Base-by-base conservation (phyloP, 1,140 invertebrate genomes). In the Lepidurus couesii region DNA sequence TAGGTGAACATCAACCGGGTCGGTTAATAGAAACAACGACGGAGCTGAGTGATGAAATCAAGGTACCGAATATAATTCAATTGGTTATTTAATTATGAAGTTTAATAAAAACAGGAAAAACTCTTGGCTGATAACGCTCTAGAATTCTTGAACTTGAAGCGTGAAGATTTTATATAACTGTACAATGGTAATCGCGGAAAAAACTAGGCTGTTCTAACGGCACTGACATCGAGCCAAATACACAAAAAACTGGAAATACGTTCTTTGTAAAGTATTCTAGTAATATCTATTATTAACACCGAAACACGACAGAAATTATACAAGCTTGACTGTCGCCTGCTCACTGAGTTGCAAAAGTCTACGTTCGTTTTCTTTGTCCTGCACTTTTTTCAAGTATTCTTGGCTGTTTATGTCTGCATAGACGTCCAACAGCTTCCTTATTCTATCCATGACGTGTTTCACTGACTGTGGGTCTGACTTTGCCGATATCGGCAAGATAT, bases 1-100 rank as follows among this genome's bases (percentile, higher is more conserved):
- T 90, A 0, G 89, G 89, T 9, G 89, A 90, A 81, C 84, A 87
- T 43, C 80, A 84, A 44, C 87, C 88, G 6, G 89, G 89, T 47
- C 84, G 85, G 77, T 80, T 89, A 24, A 86, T 90, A 21, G 85
- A 88, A 80, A 81, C 85, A 7, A 85, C 84, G 79, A 77, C 81
- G 5, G 80, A 82, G 13, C 80, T 85, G 11, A 80, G 80, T 42
- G 77, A 80, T 43, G 74, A 44, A 11, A 74, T 81, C 42, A 84
- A 83, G 74, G 82, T 82, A 80, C 74, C 44, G 8, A 21, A 0
- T 11, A 5, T 16, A 47, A 9, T 8, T 34, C 34, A 47, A 47
- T 11, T 16, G 16, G 74, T 75, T 75, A 3, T 34, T 34, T 75
- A 26, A 77, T 11, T 65, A 53, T 34, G 1, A 77, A 11, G 76